Evolutionary conservation across 2,888 invertebrate species (phyloP), one percentile per base, ranked within the genome.

Genomic region (Noctua fimbriata): DNA sequence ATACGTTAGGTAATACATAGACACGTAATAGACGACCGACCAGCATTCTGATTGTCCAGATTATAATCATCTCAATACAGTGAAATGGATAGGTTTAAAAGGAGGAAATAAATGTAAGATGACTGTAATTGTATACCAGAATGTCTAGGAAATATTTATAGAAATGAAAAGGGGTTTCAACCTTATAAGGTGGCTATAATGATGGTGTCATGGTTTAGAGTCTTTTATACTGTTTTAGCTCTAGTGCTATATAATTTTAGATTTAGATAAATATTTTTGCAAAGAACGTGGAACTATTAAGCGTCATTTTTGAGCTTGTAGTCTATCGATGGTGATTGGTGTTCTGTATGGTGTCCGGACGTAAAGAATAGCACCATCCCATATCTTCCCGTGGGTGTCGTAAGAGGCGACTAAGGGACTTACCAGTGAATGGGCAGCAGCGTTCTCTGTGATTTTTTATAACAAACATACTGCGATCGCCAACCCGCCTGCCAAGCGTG

Each of bases 61-160:
- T 86, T 74, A 85, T 77, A 47, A 70, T 73, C 72, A 78, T 83
- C 83, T 88, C 71, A 52, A 76, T 76, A 76, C 65, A 60, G 73
- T 70, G 85, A 77, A 84, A 85, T 84, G 69, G 74, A 81, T 60
- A 69, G 49, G 16, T 74, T 74, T 72, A 76, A 79, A 71, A 87
- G 84, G 63, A 87, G 85, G 85, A 85, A 87, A 77, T 84, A 69
- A 63, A 69, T 74, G 41, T 71, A 36, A 73, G 84, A 73, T 71
- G 79, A 79, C 65, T 74, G 76, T 87, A 80, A 80, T 76, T 80
- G 55, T 65, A 76, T 60, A 67, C 10, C n/a, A 9, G 49, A 55
- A 52, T 76, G 69, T 71, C 84, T 24, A 81, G 86, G 67, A 76
- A 85, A 72, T 72, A 65, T 67, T 69, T 65, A 65, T 44, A 47